These are phyloP conservation scores for Falco novaeseelandiae DNA, from an alignment of 2,797 vertebrate species.

Conservation along the genomic window DNA sequence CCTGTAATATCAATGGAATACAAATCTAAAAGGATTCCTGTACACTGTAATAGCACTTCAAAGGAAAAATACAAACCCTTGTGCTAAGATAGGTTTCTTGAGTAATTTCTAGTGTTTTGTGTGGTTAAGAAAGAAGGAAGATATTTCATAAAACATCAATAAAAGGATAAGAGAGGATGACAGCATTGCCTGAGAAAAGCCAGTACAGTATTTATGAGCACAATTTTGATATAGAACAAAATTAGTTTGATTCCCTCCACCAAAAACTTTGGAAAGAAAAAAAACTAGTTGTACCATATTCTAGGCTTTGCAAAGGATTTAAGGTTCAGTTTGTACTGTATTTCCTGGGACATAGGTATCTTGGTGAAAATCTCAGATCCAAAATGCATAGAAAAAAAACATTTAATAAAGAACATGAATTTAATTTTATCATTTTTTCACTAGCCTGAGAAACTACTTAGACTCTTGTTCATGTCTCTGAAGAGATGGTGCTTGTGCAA, in stretches of 20 bases:
- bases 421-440: neutral
- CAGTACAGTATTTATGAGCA: neutral
- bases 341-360: neutral
- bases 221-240: neutral
- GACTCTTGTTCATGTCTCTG: neutral
- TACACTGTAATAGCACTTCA: neutral
- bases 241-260: neutral
- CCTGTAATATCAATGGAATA: neutral
- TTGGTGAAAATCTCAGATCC: neutral
- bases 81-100: accelerated
- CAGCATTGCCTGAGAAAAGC: neutral
- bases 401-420: neutral
- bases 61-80: neutral
- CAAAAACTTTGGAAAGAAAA: neutral
- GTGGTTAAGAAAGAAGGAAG: neutral
- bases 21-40: neutral
- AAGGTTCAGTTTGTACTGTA: neutral
- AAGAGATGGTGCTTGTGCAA: neutral
- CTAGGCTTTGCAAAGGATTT: neutral
- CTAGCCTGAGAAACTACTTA: neutral
- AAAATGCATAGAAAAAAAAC: neutral
- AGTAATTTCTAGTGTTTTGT: neutral
- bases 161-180: neutral
- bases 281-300: neutral
- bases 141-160: neutral